phyloP scores from a whole-genome alignment of 2,113 vertebrate genomes.

The Muscicapa adusta region DNA sequence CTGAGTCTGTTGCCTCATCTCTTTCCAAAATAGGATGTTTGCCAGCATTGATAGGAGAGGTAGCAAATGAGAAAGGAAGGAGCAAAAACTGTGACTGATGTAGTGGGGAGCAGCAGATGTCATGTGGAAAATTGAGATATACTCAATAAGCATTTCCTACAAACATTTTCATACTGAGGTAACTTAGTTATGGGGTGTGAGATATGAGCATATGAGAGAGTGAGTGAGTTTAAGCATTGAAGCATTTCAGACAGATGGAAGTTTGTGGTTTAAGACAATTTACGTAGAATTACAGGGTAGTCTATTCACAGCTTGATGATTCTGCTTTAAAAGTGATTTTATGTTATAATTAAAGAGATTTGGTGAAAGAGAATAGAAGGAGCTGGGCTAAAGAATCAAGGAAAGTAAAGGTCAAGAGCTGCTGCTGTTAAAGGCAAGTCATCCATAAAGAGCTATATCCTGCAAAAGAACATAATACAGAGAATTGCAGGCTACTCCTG shows the following conservation, averaged over 20 bases:
- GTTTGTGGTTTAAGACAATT: conserved; percentile 50
- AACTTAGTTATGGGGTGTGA: conserved; percentile 60
- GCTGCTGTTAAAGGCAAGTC: neutral
- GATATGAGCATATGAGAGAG: conserved; percentile 50
- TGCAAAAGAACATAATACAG: neutral
- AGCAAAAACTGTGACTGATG: conserved; percentile 50
- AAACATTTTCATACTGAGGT: conserved; percentile 57
- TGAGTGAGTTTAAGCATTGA: conserved; percentile 35
- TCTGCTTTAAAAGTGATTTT: conserved; percentile 33
- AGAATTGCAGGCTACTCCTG: neutral
- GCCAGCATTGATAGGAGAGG: conserved; percentile 23
- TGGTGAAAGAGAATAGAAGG: neutral
- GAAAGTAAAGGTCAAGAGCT: neutral
- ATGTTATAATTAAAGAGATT: conserved; percentile 22
- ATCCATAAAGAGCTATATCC: neutral
- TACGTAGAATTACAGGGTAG: conserved; percentile 40
- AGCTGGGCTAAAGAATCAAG: neutral
- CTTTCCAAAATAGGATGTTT: neutral
- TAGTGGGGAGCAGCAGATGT: conserved; percentile 60
- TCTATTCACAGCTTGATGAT: conserved; percentile 54
- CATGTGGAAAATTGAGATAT: conserved; percentile 56
- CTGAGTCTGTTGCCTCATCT: neutral
- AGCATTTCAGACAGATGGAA: conserved; percentile 56
- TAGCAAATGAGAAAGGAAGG: conserved; percentile 43
- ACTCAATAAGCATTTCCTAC: conserved; percentile 58